A percentile compares a stretch with the other conserved stretches of the same genome.
Evolutionary conservation across 2,113 vertebrate species (phyloP).

Genomic region (Grantiella picta): DNA sequence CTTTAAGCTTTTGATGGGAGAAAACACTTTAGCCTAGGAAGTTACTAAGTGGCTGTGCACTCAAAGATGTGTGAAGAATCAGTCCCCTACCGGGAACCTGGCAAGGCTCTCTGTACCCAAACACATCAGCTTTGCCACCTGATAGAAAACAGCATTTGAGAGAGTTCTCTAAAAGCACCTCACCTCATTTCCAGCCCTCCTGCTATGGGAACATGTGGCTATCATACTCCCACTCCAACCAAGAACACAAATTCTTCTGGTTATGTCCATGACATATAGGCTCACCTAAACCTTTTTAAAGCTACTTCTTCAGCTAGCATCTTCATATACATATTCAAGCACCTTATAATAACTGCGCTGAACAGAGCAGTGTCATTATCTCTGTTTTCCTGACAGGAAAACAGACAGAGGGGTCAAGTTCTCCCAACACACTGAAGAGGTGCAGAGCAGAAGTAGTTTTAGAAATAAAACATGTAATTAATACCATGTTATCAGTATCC

Average conservation of each 20-base stretch:
- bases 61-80: background rate
- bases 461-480: background rate
- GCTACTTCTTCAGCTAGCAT: background rate
- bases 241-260: background rate
- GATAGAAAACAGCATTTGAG: background rate
- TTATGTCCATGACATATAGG: background rate
- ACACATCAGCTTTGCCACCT: background rate
- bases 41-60: background rate
- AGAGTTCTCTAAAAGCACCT: background rate
- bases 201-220: background rate
- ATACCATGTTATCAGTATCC: background rate
- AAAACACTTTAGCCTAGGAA: background rate
- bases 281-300: background rate
- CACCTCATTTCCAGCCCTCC: slow-evolving; percentile 15
- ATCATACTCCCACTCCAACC: background rate
- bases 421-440: background rate
- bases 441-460: background rate
- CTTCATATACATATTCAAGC: background rate
- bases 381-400: background rate
- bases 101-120: background rate
- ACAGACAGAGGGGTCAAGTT: background rate
- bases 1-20: background rate
- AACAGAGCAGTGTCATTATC: background rate
- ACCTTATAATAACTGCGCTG: background rate
- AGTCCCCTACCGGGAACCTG: background rate